Evolutionary conservation across 2,888 invertebrate genomes (phyloP).

Genomic region (Chorisops tibialis): DNA sequence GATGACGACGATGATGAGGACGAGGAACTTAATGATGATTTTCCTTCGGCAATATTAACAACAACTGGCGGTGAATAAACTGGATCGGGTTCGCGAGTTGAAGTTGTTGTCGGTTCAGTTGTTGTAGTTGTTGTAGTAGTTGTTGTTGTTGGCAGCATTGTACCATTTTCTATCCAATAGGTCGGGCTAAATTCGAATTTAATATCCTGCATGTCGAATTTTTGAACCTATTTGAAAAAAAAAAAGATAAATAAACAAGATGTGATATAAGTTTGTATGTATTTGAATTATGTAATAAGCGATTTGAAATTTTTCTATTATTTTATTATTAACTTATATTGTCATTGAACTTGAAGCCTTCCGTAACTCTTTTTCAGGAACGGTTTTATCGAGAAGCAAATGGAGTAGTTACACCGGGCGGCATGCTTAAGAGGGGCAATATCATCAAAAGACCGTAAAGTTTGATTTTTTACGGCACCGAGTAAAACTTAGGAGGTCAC

Average conservation of each 20-base stretch:
- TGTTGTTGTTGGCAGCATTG: constrained; percentile 69
- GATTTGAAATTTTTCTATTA: no score
- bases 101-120: constrained; percentile 54
- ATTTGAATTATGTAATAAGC: no score
- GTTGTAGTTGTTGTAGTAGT: constrained; percentile 62
- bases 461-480: no score
- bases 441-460: no score
- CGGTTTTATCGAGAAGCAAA: no score
- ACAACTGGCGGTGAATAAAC: constrained; percentile 51
- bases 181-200: constrained; percentile 70
- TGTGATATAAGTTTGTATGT: not conserved
- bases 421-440: no score
- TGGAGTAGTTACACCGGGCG: no score
- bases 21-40: not conserved
- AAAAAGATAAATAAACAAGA: not conserved
- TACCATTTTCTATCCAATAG: constrained; percentile 73
- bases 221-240: constrained; percentile 47
- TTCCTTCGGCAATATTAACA: constrained; percentile 28
- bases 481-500: no score
- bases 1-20: constrained; percentile 7
- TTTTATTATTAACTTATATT: no score
- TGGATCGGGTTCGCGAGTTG: constrained; percentile 55
- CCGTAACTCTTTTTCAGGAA: no score
- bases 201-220: constrained; percentile 66
- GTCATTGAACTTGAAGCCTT: no score